Conservation (phyloP, 2,797 vertebrate species). For the Apogon talboti region DNA sequence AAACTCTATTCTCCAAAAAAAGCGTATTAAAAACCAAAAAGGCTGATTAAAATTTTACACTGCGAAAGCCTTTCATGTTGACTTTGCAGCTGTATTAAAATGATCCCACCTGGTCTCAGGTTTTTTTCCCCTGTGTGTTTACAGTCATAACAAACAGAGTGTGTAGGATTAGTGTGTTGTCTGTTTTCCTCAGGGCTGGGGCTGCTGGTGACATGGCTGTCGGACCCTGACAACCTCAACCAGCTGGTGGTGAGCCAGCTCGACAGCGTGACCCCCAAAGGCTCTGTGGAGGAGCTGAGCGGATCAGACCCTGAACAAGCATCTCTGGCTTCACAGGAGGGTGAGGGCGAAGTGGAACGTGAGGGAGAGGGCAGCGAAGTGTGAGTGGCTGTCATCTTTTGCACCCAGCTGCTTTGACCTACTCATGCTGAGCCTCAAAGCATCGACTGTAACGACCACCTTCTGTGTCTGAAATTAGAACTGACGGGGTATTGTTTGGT, state of each 20-base stretch:
- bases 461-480: conserved; percentile 43
- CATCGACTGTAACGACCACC: conserved; percentile 14
- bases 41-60: background rate
- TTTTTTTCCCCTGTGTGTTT: background rate
- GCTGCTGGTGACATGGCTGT: conserved; percentile 79
- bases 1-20: background rate
- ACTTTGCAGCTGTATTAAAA: background rate
- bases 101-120: background rate
- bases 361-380: conserved; percentile 52
- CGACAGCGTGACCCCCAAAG: conserved; percentile 64
- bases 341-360: conserved; percentile 44
- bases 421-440: conserved; percentile 25
- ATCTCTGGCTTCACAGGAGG: conserved; percentile 56
- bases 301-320: conserved; percentile 61
- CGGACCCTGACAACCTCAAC: conserved; percentile 85
- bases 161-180: background rate
- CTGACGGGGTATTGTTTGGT: conserved; percentile 36
- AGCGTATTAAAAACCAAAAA: background rate
- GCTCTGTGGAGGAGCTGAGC: conserved; percentile 59
- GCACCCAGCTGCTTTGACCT: conserved; percentile 20
- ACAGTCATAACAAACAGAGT: background rate
- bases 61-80: background rate
- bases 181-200: conserved; percentile 72
- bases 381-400: conserved; percentile 70
- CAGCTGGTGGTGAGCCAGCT: conserved; percentile 83